Evolutionary conservation across 2,797 vertebrate species (phyloP).

Genomic region (Erpetoichthys calabaricus): DNA sequence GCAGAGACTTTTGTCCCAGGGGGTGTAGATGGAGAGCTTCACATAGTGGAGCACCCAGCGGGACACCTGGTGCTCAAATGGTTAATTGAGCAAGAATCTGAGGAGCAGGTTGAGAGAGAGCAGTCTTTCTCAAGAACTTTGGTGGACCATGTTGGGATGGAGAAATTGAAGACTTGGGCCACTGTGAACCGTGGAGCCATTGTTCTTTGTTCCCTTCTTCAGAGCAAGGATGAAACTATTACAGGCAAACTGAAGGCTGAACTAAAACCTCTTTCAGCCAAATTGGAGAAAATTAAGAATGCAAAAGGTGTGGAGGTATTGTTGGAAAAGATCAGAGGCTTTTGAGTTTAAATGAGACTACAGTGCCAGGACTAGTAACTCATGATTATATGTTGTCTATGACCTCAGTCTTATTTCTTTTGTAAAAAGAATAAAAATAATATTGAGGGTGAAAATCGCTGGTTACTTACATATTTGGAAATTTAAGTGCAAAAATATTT

Average conservation of each 20-base stretch:
- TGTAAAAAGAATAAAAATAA: no score
- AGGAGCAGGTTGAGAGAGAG: constrained; percentile 53
- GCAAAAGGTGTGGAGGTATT: constrained; percentile 67
- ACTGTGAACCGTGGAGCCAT: constrained; percentile 82
- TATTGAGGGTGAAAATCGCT: no score
- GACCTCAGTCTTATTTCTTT: no score
- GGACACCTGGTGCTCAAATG: constrained; percentile 92
- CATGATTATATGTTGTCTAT: no score
- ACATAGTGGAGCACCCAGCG: constrained; percentile 84
- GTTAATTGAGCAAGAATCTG: constrained; percentile 81
- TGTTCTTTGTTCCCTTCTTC: constrained; percentile 78
- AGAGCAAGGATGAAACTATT: constrained; percentile 57
- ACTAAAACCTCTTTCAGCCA: constrained; percentile 50
- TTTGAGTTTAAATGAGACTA: no score
- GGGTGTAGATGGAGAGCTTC: constrained; percentile 68
- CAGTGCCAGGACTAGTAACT: no score
- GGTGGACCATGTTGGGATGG: constrained; percentile 63
- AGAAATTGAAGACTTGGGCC: constrained; percentile 71
- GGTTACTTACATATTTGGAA: no score
- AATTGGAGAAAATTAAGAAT: constrained; percentile 47
- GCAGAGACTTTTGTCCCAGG: constrained; percentile 62
- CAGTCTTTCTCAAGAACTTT: constrained; percentile 72
- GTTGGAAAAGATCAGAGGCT: constrained; percentile 44
- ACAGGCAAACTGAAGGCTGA: constrained; percentile 54
- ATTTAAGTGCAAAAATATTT: no score